These are phyloP conservation scores for Drosophila flavopinicola DNA, from an alignment of 2,888 invertebrate genomes.

Conservation along the genomic window DNA sequence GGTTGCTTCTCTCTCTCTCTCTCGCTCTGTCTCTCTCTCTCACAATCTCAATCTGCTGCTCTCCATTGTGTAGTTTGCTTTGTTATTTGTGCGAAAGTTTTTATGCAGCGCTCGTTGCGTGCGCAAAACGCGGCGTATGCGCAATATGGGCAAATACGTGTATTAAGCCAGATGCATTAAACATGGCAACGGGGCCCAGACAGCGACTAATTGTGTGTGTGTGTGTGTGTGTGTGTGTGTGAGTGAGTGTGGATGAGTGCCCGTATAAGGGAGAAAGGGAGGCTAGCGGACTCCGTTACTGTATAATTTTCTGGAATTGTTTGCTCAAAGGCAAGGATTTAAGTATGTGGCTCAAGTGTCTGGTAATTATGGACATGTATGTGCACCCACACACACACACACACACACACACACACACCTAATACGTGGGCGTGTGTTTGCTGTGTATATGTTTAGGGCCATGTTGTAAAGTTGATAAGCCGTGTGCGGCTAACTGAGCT, in stretches of 20 bases:
- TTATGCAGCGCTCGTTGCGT: slow-evolving; percentile 64
- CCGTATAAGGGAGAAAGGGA: slow-evolving; percentile 1
- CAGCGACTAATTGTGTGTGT: slow-evolving; percentile 23
- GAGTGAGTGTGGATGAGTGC: no score
- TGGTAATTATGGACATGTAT: slow-evolving; percentile 47
- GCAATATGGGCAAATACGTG: slow-evolving; percentile 55
- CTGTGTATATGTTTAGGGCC: slow-evolving; percentile 8
- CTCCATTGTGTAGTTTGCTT: slow-evolving; percentile 12
- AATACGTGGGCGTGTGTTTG: background rate
- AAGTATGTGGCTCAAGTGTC: slow-evolving; percentile 56
- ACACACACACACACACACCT: background rate
- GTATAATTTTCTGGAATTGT: slow-evolving; percentile 57
- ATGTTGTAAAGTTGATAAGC: slow-evolving; percentile 49
- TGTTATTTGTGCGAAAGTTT: slow-evolving; percentile 45
- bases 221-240: background rate
- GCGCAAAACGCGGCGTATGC: slow-evolving; percentile 67
- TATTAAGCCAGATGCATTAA: slow-evolving; percentile 57
- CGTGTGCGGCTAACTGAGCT: slow-evolving; percentile 40
- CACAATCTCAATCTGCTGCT: background rate
- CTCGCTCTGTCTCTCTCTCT: background rate
- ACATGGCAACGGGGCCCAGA: slow-evolving; percentile 31
- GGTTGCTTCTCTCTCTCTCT: slow-evolving; percentile 36
- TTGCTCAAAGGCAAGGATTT: slow-evolving; percentile 50
- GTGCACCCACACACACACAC: slow-evolving; percentile 7
- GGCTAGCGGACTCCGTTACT: background rate